phyloP scores from a whole-genome alignment of 2,888 invertebrate species.

The Drymonia ruficornis region DNA sequence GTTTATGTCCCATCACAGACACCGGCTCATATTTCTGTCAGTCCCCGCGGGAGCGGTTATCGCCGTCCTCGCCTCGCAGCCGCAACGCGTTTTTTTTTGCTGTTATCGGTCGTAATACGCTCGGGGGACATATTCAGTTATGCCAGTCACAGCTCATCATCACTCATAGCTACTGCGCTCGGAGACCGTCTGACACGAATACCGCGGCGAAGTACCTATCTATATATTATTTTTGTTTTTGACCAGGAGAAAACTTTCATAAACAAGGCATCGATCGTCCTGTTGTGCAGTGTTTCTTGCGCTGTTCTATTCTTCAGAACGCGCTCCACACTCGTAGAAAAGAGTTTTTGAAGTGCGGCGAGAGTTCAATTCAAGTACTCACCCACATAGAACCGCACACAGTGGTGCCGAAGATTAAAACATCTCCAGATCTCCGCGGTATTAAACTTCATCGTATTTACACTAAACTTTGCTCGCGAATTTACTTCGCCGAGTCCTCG shows the following conservation, averaged over 20 bases:
- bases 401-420: slow-evolving; percentile 41
- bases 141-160: slow-evolving; percentile 11
- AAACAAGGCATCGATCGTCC: too few relatives aligned
- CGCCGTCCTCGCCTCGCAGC: slow-evolving; percentile 10
- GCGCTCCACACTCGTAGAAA: background rate
- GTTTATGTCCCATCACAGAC: slow-evolving; percentile 46
- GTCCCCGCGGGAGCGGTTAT: slow-evolving; percentile 15
- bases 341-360: slow-evolving; percentile 1
- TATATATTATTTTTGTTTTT: background rate
- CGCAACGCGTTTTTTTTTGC: slow-evolving; percentile 2
- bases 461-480: slow-evolving; percentile 54
- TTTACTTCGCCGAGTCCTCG: slow-evolving; percentile 60
- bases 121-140: slow-evolving; percentile 10
- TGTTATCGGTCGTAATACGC: background rate
- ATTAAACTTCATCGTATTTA: slow-evolving; percentile 61
- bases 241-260: background rate
- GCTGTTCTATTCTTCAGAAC: background rate
- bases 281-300: too few relatives aligned
- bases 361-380: slow-evolving; percentile 37
- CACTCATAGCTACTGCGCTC: slow-evolving; percentile 17
- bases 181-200: slow-evolving; percentile 13
- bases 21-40: slow-evolving; percentile 36
- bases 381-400: slow-evolving; percentile 36
- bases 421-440: slow-evolving; percentile 47
- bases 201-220: slow-evolving; percentile 3